Evolutionary conservation across 2,113 vertebrate species (phyloP), one percentile per base, ranked within the genome.

Genomic region (Hippocampus zosterae): DNA sequence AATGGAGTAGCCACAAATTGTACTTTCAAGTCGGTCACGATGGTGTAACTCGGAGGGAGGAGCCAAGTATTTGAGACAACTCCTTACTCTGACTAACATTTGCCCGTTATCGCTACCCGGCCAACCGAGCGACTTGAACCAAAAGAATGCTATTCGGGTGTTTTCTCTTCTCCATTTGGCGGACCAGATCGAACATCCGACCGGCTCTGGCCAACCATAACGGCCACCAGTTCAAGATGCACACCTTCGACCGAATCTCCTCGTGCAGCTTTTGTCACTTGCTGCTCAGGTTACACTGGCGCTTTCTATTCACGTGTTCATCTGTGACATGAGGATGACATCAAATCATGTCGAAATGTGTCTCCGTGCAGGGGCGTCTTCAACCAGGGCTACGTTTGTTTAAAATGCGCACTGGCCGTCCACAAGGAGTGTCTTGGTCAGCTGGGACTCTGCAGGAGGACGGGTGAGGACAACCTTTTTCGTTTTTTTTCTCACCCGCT

Each of bases 361-460:
- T 93, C 74, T 91, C 61, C 90, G 13, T 33, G 15, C 57, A 98
- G 96, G 79, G 96, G 96, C 77, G 95, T 95, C 65, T 98, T 98
- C 91, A 95, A 94, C 90, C 96, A 98, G 93, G 96, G 96, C 75
- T 98, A 98, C 88, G 88, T 93, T 79, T 98, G 96, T 87, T 80
- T 88, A 0, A 97, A 94, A 74, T 98, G 96, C 88, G 94, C 94
- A 63, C 90, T 92, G 10, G 94, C 93, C 76, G 95, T 94, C 63
- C 96, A 98, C 88, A 98, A 98, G 84, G 96, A 98, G 80, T 98
- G 96, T 84, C 84, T 98, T 74, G 96, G 95, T 78, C 92, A 93
- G 90, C 90, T 94, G 79, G 94, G 92, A 79, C 88, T 86, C 79
- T 98, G 96, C 82, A 93, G 94, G 73, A 91, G 91, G 88, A 90